A percentile compares a stretch with the other conserved stretches of the same genome.
phyloP scores from a whole-genome alignment of 2,113 vertebrate genomes.

The pig (Sus scrofa) region T2T-Sscrofa CM000812.6:179308001-179308500 shows the following conservation, averaged over 20 bases:
- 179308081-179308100: conserved; percentile 66
- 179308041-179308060: conserved; percentile 54
- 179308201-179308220: conserved; percentile 77
- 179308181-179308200: conserved; percentile 49
- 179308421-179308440: conserved; percentile 56
- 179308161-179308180: neutral
- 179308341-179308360: conserved; percentile 54
- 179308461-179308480: conserved; percentile 64
- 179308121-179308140: conserved; percentile 60
- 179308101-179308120: conserved; percentile 70
- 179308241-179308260: conserved; percentile 61
- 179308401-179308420: conserved; percentile 51
- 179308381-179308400: conserved; percentile 48
- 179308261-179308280: conserved; percentile 81
- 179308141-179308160: neutral
- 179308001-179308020: neutral
- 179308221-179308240: neutral
- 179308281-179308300: conserved; percentile 71
- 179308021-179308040: conserved; percentile 46
- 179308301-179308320: conserved; percentile 69
- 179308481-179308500: neutral
- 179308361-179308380: conserved; percentile 72
- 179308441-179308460: conserved; percentile 64
- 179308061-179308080: conserved; percentile 64
- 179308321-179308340: conserved; percentile 52